Evolutionary conservation across 2,797 vertebrate species (phyloP).

Genomic region (Protosalanx chinensis): DNA sequence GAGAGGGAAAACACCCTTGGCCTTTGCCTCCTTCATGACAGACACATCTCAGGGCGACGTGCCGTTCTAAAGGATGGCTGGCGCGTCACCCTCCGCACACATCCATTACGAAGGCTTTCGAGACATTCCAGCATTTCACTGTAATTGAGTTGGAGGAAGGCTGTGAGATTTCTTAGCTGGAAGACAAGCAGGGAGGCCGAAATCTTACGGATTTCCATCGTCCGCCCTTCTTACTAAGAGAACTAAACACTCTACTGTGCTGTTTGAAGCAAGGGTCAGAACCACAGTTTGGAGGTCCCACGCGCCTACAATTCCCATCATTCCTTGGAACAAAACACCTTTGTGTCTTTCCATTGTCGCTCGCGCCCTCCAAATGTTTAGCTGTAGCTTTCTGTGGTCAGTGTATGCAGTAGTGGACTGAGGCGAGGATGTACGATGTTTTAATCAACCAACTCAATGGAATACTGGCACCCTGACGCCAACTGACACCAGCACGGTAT

Average conservation of each 20-base stretch:
- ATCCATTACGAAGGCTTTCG: constrained; percentile 12
- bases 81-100: not conserved
- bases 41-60: not conserved
- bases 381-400: too few relatives aligned
- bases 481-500: constrained; percentile 3
- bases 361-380: not conserved
- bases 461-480: not conserved
- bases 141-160: constrained; percentile 19
- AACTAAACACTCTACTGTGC: not conserved
- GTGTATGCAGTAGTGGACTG: not conserved
- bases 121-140: constrained; percentile 20
- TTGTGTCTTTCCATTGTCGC: not conserved
- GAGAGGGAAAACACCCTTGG: not conserved
- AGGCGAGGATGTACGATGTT: not conserved
- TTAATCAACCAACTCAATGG: constrained; percentile 10
- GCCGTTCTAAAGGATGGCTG: not conserved
- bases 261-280: not conserved
- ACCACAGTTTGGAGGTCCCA: not conserved
- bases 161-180: constrained; percentile 1
- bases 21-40: not conserved
- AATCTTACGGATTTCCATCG: not conserved
- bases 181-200: not conserved
- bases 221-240: not conserved
- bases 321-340: not conserved
- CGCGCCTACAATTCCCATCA: too few relatives aligned